A percentile compares a stretch with the other conserved stretches of the same genome.
phyloP scores from a whole-genome alignment of 37 sponge, comb jelly and placozoan genomes.

The Hormiphora californensis region DNA sequence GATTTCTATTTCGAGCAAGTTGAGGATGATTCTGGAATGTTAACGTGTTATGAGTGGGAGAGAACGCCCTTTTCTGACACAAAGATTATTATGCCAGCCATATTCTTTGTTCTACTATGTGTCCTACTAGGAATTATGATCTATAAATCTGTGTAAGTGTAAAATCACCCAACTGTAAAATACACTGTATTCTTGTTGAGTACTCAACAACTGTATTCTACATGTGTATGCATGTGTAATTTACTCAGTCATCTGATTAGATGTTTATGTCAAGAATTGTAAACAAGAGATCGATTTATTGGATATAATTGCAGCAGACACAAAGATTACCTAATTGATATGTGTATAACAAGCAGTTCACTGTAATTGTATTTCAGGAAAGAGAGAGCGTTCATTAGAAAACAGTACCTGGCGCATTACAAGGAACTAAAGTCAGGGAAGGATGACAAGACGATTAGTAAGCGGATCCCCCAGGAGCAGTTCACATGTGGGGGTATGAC shows the following conservation, averaged over 20 bases:
- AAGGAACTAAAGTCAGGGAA: background rate
- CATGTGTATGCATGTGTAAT: no score
- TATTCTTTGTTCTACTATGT: background rate
- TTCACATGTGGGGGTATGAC: constrained; percentile 33
- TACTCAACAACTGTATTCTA: background rate
- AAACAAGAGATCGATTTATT: no score
- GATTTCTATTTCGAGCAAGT: no score
- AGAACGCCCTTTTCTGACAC: background rate
- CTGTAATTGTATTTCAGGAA: no score
- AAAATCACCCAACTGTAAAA: no score
- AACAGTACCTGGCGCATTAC: background rate
- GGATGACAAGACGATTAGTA: no score
- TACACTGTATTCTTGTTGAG: background rate
- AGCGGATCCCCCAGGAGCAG: constrained; percentile 4
- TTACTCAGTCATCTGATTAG: background rate
- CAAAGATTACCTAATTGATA: no score
- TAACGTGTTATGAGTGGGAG: no score
- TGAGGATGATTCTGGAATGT: no score
- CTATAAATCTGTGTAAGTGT: constrained; percentile 24
- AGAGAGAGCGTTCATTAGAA: background rate
- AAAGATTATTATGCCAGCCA: background rate
- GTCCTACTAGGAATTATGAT: constrained; percentile 32
- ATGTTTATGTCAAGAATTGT: background rate
- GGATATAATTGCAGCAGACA: no score
- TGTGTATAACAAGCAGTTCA: no score